Evolutionary conservation across 2,888 invertebrate species (phyloP).

Genomic region (Cantharis lateralis): DNA sequence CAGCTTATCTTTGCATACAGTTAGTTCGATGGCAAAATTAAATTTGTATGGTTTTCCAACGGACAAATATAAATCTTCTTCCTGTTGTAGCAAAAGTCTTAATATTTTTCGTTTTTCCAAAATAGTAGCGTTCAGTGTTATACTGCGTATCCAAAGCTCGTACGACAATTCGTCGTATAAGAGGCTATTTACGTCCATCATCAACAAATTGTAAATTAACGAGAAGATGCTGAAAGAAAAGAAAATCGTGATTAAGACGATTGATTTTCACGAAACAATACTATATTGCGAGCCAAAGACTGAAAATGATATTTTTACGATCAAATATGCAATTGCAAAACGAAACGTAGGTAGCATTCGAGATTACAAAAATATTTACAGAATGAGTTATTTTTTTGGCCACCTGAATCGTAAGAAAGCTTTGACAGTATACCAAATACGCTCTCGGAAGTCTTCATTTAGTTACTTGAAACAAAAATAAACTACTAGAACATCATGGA

Average conservation of each 20-base stretch:
- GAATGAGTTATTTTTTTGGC: no score
- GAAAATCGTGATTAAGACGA: neutral
- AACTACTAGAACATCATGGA: no score
- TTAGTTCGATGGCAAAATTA: neutral
- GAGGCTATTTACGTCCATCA: neutral
- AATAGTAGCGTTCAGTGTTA: neutral
- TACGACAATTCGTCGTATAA: neutral
- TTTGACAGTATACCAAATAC: no score
- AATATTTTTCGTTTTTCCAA: neutral
- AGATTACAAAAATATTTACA: no score
- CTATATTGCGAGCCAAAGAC: no score
- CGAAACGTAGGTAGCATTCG: no score
- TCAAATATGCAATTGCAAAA: no score
- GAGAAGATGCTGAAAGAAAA: neutral
- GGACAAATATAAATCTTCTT: neutral
- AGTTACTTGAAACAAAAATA: no score
- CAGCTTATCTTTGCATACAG: neutral
- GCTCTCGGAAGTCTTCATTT: no score
- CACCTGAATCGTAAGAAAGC: no score
- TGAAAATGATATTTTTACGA: no score
- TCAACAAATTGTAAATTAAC: neutral
- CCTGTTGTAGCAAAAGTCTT: neutral
- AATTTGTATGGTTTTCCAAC: neutral
- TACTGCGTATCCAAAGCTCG: neutral
- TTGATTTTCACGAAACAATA: no score